Conservation (phyloP, 2,888 invertebrate genomes). For the Axea sp. region DNA sequence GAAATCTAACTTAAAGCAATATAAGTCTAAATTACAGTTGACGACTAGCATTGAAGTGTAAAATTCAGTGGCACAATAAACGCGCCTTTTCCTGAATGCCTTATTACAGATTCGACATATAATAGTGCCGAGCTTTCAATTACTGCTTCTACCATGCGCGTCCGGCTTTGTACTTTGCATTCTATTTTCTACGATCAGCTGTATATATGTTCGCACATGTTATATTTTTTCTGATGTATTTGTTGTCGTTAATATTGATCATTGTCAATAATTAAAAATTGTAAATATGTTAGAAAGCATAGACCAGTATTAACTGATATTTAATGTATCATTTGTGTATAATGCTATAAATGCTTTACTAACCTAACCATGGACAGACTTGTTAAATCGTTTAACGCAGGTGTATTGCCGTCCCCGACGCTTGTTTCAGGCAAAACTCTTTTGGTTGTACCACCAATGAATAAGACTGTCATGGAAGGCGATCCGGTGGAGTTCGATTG, state of each 20-base stretch:
- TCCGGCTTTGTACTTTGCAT: conserved; percentile 44
- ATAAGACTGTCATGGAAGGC: conserved; percentile 92
- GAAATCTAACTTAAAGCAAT: too few species aligned
- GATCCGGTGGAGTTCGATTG: conserved; percentile 91
- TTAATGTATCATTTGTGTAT: conserved; percentile 22
- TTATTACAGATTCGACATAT: conserved; percentile 43
- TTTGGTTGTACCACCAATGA: conserved; percentile 92
- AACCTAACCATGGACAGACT: conserved; percentile 77
- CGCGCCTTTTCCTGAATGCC: conserved; percentile 64
- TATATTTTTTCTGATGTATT: background rate
- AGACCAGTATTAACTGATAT: background rate
- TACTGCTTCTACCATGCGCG: conserved; percentile 35
- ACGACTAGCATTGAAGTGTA: conserved; percentile 39
- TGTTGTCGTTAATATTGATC: background rate
- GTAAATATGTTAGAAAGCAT: too few species aligned
- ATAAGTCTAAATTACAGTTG: conserved; percentile 7
- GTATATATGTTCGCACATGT: background rate
- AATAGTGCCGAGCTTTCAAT: conserved; percentile 47
- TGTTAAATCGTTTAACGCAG: conserved; percentile 79
- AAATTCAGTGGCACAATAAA: conserved; percentile 48
- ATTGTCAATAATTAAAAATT: background rate
- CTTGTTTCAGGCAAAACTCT: conserved; percentile 89
- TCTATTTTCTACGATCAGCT: conserved; percentile 14
- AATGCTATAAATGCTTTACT: conserved; percentile 69
- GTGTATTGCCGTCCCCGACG: conserved; percentile 76